These are phyloP conservation scores for Zaprionus taronus DNA, from an alignment of 1,140 invertebrate species.

Conservation along the genomic window DNA sequence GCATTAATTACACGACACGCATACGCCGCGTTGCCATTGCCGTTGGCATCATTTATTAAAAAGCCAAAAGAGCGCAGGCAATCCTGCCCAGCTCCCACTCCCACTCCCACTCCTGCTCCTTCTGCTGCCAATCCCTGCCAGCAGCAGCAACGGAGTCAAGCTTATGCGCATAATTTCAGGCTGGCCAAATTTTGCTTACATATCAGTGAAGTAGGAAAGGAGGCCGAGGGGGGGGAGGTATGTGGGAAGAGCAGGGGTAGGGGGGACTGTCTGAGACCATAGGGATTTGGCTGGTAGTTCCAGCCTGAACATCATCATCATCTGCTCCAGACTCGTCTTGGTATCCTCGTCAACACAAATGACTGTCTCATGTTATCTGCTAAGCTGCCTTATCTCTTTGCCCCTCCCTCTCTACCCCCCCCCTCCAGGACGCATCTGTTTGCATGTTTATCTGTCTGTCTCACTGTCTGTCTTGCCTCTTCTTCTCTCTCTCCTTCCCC, in stretches of 20 bases:
- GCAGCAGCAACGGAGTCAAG: constrained; percentile 8
- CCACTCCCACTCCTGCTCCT: background rate
- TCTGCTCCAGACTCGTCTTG: constrained; percentile 8
- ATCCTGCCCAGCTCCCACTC: background rate
- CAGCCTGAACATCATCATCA: constrained; percentile 19
- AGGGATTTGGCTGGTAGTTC: constrained; percentile 42
- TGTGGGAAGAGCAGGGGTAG: background rate
- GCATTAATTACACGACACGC: constrained; percentile 81
- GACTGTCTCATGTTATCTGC: constrained; percentile 81
- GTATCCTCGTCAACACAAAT: constrained; percentile 73
- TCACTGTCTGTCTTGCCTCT: background rate
- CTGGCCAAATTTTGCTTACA: constrained; percentile 46
- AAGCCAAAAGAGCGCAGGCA: constrained; percentile 52
- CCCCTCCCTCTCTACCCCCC: too few relatives aligned
- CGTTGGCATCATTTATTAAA: constrained; percentile 71
- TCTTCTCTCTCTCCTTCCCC: background rate
- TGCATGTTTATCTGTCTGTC: constrained; percentile 46
- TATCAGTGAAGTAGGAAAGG: background rate
- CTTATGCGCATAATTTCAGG: constrained; percentile 51
- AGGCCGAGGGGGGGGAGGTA: background rate
- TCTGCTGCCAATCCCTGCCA: background rate
- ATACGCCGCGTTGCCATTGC: constrained; percentile 28
- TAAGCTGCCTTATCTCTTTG: constrained; percentile 75
- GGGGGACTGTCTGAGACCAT: constrained; percentile 12
- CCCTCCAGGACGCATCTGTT: constrained; percentile 21